Evolutionary conservation across 2,797 vertebrate genomes (phyloP).

Genomic region (Clarias fuscus): DNA sequence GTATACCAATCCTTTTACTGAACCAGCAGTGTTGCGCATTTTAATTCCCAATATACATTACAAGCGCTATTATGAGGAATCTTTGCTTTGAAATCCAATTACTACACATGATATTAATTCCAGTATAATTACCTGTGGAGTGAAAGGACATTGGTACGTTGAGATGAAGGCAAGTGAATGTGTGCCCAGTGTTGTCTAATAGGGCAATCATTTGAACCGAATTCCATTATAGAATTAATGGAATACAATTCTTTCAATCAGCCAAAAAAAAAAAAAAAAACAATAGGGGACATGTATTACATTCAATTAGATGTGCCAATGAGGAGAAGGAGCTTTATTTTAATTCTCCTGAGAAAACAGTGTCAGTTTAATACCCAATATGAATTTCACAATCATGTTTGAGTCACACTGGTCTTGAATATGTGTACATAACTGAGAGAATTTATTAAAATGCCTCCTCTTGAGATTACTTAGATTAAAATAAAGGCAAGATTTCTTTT

Average conservation of each 20-base stretch:
- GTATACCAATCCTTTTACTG: constrained; percentile 42
- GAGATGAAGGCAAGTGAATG: constrained; percentile 68
- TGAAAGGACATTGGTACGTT: constrained; percentile 59
- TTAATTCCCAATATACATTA: constrained; percentile 57
- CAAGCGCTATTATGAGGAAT: constrained; percentile 67
- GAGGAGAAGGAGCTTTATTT: constrained; percentile 58
- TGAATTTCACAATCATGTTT: constrained; percentile 39
- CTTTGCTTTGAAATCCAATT: constrained; percentile 72
- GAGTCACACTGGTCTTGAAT: background rate
- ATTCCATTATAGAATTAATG: constrained; percentile 70
- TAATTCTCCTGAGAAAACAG: constrained; percentile 32
- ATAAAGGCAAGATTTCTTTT: background rate
- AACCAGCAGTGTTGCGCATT: constrained; percentile 49
- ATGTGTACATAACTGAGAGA: background rate
- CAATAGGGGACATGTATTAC: constrained; percentile 62
- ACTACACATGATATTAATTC: constrained; percentile 72
- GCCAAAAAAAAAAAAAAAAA: constrained; percentile 47
- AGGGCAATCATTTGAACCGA: constrained; percentile 74
- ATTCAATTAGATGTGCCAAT: constrained; percentile 64
- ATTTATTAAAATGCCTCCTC: background rate
- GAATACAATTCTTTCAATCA: constrained; percentile 62
- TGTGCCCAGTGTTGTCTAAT: constrained; percentile 65
- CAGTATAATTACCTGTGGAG: constrained; percentile 71
- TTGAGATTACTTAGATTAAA: constrained; percentile 9
- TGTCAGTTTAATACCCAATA: constrained; percentile 17